These are phyloP conservation scores for Sebastes baramenuke DNA, from an alignment of 2,797 vertebrate species.

Conservation along the genomic window DNA sequence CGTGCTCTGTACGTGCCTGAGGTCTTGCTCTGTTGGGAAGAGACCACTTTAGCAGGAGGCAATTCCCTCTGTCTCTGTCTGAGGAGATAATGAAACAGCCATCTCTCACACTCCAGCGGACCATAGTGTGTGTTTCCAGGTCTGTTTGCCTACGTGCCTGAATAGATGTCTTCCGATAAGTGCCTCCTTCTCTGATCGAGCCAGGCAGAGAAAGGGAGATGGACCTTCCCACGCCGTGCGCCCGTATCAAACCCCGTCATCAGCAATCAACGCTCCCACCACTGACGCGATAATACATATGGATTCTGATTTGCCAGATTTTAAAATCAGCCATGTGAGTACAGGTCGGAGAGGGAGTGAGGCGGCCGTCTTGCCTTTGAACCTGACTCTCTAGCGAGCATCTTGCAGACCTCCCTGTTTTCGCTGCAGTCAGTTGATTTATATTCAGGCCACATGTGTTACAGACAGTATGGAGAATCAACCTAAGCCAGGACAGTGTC, in stretches of 20 bases:
- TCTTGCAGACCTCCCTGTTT: conserved; percentile 59
- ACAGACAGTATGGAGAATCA: conserved; percentile 23
- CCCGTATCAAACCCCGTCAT: conserved; percentile 19
- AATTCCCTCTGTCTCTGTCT: conserved; percentile 60
- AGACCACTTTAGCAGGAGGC: conserved; percentile 59
- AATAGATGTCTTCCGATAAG: conserved; percentile 25
- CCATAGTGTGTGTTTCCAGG: conserved; percentile 8
- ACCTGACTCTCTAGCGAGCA: conserved; percentile 16
- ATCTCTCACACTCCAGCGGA: conserved; percentile 9
- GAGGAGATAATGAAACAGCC: conserved; percentile 63
- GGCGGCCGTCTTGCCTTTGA: conserved; percentile 38
- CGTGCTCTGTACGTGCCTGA: conserved; percentile 46
- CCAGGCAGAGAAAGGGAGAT: conserved; percentile 36
- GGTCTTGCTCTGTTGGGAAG: conserved; percentile 48
- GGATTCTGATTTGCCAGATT: conserved; percentile 56
- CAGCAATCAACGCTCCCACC: conserved; percentile 30
- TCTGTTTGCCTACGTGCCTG: conserved; percentile 16
- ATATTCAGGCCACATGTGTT: conserved; percentile 58
- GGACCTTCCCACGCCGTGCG: neutral
- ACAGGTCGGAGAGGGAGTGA: conserved; percentile 19
- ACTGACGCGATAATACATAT: conserved; percentile 53
- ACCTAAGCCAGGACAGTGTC: conserved; percentile 61
- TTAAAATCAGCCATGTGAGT: conserved; percentile 40
- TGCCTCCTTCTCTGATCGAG: conserved; percentile 36
- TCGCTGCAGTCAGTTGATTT: conserved; percentile 43